phyloP scores from a whole-genome alignment of 2,797 vertebrate species.

The Karalla daura region DNA sequence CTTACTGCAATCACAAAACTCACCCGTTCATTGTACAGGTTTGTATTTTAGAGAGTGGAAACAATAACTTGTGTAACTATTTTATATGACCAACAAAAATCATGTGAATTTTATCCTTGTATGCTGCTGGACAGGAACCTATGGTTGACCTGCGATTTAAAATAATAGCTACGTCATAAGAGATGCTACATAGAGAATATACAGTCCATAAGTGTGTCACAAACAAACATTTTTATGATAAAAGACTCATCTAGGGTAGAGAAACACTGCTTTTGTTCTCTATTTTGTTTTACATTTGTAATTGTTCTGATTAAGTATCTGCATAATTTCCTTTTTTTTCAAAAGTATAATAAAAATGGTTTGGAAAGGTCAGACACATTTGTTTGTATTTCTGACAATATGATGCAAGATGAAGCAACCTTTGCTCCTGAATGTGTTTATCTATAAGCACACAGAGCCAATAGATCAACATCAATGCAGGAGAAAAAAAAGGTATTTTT shows the following conservation, averaged over 20 bases:
- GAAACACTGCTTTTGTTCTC: conserved; percentile 21
- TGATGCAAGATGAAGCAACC: too few relatives aligned
- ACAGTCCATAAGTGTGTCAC: background rate
- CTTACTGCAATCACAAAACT: background rate
- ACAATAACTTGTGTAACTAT: conserved; percentile 1
- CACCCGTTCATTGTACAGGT: conserved; percentile 1
- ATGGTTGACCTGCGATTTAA: background rate
- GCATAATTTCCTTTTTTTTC: conserved; percentile 26
- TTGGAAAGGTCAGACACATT: too few relatives aligned
- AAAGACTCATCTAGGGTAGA: background rate
- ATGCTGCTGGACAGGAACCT: background rate
- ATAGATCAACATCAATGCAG: background rate
- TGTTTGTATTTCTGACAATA: too few relatives aligned
- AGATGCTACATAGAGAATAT: background rate
- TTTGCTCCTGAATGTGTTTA: too few relatives aligned
- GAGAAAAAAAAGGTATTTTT: background rate
- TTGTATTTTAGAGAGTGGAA: conserved; percentile 10
- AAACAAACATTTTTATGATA: background rate
- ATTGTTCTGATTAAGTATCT: conserved; percentile 18
- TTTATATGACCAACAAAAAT: conserved; percentile 29
- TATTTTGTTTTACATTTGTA: conserved; percentile 29
- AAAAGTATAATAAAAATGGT: conserved; percentile 29
- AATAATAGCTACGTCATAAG: background rate
- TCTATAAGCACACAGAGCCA: background rate
- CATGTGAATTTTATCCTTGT: background rate